Conservation (phyloP, 1,140 invertebrate genomes). For the Druon quercuslanigerum region DNA sequence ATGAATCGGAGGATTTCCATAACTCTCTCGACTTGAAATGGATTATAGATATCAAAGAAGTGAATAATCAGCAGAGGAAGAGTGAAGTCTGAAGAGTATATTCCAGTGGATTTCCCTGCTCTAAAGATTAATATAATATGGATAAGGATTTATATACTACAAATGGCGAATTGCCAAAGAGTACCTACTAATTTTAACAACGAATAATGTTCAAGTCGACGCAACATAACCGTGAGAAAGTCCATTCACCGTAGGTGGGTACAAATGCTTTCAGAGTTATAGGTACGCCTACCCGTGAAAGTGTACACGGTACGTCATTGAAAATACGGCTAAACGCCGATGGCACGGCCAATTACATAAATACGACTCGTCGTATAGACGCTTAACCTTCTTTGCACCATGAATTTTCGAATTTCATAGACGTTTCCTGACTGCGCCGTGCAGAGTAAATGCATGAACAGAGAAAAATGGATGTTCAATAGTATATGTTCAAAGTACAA, state of each 20-base stretch:
- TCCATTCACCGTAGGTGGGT: constrained; percentile 52
- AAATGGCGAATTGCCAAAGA: constrained; percentile 28
- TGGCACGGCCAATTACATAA: constrained; percentile 54
- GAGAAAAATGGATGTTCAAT: too few species aligned
- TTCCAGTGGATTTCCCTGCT: neutral
- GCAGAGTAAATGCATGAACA: too few species aligned
- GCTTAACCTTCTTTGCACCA: neutral
- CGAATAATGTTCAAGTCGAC: constrained; percentile 56
- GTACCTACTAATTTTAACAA: constrained; percentile 55
- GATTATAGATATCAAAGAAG: too few species aligned
- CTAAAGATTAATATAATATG: constrained; percentile 20
- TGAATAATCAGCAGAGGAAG: too few species aligned
- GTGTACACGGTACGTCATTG: constrained; percentile 52
- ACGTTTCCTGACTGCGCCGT: too few species aligned
- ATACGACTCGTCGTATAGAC: constrained; percentile 47
- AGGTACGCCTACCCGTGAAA: constrained; percentile 57
- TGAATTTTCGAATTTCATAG: neutral
- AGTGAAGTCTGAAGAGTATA: neutral
- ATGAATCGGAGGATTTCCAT: too few species aligned
- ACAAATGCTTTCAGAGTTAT: constrained; percentile 52
- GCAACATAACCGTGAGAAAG: constrained; percentile 59
- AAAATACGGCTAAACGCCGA: constrained; percentile 49
- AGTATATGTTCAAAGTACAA: too few species aligned
- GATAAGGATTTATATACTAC: constrained; percentile 10
- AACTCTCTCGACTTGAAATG: too few species aligned